Conservation (phyloP, 2,888 invertebrate species). For the Lepidonotus clava region DNA sequence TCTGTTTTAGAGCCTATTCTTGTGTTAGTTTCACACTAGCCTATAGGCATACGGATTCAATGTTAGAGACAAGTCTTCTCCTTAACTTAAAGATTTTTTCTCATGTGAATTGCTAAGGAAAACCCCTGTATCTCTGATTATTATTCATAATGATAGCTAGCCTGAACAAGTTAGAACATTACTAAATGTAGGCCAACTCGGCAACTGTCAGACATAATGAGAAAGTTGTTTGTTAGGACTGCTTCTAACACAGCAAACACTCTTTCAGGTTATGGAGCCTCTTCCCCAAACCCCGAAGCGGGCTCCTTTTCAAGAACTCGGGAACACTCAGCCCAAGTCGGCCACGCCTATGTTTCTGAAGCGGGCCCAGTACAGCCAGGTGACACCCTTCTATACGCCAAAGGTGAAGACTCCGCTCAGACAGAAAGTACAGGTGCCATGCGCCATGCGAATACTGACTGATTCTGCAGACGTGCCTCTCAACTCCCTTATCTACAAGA, state of each 20-base stretch:
- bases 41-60: neutral
- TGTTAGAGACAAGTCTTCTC: neutral
- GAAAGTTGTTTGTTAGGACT: neutral
- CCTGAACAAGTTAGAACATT: neutral
- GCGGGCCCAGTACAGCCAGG: slow-evolving; percentile 49
- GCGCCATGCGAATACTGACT: neutral
- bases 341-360: slow-evolving; percentile 26
- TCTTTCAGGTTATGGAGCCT: neutral
- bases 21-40: too few species aligned
- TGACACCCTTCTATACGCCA: slow-evolving; percentile 45
- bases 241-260: neutral
- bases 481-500: slow-evolving; percentile 53
- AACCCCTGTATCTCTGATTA: neutral
- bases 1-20: neutral
- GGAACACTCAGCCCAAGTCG: neutral
- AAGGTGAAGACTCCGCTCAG: slow-evolving; percentile 20
- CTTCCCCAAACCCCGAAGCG: neutral
- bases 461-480: slow-evolving; percentile 12
- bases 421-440: neutral
- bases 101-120: too few species aligned
- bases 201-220: neutral
- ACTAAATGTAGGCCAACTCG: neutral
- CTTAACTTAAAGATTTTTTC: neutral
- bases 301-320: neutral
- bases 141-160: neutral